Evolutionary conservation across 2,797 vertebrate genomes (phyloP).

Genomic region (Pteropus rufus): DNA sequence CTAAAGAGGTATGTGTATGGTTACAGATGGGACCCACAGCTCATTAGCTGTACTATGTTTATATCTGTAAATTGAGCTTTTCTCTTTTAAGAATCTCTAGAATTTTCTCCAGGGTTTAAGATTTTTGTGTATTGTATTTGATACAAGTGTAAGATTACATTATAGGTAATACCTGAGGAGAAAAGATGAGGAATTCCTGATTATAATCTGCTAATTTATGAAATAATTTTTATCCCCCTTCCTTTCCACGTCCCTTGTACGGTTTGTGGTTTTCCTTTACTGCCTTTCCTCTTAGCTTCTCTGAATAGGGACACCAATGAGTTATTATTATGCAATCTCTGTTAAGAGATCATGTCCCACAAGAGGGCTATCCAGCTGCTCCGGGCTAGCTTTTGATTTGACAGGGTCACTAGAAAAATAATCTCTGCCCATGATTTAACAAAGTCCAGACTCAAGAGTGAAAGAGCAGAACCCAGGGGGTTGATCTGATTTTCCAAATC

Average conservation of each 20-base stretch:
- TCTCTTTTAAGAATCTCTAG: not conserved
- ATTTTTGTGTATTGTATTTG: not conserved
- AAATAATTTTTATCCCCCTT: not conserved
- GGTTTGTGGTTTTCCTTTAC: not conserved
- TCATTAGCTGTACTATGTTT: not conserved
- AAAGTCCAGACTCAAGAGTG: not conserved
- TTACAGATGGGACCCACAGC: not conserved
- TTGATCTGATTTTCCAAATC: not conserved
- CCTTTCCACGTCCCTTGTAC: not conserved
- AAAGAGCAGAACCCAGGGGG: not conserved
- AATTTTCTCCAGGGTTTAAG: not conserved
- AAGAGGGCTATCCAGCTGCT: not conserved
- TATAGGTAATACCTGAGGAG: not conserved
- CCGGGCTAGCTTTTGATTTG: not conserved
- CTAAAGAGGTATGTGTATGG: not conserved
- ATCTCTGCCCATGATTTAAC: not conserved
- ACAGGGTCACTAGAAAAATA: not conserved
- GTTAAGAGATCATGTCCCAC: not conserved
- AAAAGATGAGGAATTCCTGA: not conserved
- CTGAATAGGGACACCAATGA: not conserved
- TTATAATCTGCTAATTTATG: not conserved
- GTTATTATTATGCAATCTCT: not conserved
- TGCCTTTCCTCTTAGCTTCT: not conserved
- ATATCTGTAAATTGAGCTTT: not conserved
- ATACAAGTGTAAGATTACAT: not conserved